phyloP scores from a whole-genome alignment of 2,888 invertebrate species.

The Cylindroiulus punctatus region DNA sequence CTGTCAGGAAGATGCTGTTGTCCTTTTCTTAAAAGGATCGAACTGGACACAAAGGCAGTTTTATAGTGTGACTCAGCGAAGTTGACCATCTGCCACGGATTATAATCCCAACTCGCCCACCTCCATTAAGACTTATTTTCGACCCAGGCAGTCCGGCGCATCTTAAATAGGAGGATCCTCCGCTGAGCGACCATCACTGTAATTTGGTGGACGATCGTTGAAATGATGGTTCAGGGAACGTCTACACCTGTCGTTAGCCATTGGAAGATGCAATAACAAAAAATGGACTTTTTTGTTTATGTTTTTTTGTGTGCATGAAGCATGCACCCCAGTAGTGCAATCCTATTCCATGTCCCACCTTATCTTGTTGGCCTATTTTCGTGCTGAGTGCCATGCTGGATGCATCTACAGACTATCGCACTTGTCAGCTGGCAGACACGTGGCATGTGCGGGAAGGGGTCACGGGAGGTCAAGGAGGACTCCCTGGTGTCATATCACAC shows the following conservation, averaged over 20 bases:
- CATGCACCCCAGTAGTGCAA: not conserved
- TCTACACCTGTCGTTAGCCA: constrained; percentile 48
- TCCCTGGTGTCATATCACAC: not conserved
- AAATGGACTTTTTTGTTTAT: not conserved
- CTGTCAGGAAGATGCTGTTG: constrained; percentile 39
- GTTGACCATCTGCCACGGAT: constrained; percentile 52
- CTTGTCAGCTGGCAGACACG: not conserved
- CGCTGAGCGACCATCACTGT: not conserved
- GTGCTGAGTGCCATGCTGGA: not conserved
- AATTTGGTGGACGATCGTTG: not conserved
- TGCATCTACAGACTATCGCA: not conserved
- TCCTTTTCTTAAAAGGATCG: constrained; percentile 47
- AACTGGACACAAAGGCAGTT: constrained; percentile 39
- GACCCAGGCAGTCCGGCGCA: not conserved
- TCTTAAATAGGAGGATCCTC: constrained; percentile 19
- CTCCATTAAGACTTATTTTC: constrained; percentile 41
- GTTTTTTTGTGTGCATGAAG: not conserved
- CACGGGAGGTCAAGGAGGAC: not conserved
- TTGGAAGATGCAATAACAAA: not conserved
- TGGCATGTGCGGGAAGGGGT: not conserved
- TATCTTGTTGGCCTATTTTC: not conserved
- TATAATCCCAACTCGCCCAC: constrained; percentile 21
- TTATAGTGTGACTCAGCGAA: constrained; percentile 46
- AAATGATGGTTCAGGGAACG: constrained; percentile 15
- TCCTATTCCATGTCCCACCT: not conserved